phyloP scores from a whole-genome alignment of 1,140 invertebrate genomes.

The Thaumetopoea pityocampa region DNA sequence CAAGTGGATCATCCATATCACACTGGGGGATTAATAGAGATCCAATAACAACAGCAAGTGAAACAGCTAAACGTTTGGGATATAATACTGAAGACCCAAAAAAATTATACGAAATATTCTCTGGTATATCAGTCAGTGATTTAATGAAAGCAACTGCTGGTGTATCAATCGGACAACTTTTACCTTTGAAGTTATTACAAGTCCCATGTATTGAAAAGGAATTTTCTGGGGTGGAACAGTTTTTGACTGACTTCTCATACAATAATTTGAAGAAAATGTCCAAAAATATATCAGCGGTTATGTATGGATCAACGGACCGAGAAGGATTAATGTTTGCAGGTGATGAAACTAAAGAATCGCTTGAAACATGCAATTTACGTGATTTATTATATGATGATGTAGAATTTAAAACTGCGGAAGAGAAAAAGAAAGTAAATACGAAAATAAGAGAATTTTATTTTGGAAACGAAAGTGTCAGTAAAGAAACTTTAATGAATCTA shows the following conservation, averaged over 20 bases:
- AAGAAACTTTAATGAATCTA: slow-evolving; percentile 6
- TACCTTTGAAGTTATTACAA: slow-evolving; percentile 1
- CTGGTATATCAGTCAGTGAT: neutral
- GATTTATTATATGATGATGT: slow-evolving; percentile 6
- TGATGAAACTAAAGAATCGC: slow-evolving; percentile 2
- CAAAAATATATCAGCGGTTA: slow-evolving; percentile 10
- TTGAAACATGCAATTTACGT: neutral
- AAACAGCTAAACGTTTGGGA: slow-evolving; percentile 4
- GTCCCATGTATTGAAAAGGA: slow-evolving; percentile 6
- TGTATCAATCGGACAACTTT: neutral
- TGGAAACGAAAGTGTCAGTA: slow-evolving; percentile 3
- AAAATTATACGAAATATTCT: slow-evolving; percentile 8
- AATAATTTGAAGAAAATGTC: slow-evolving; percentile 5
- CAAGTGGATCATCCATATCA: slow-evolving; percentile 12
- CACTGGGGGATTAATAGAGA: neutral
- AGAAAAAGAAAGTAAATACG: neutral
- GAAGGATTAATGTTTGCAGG: slow-evolving; percentile 9
- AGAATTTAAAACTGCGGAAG: slow-evolving; percentile 3
- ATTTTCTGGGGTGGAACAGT: neutral
- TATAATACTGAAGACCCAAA: slow-evolving; percentile 1
- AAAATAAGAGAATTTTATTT: slow-evolving; percentile 15
- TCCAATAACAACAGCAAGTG: slow-evolving; percentile 2
- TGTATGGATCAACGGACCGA: slow-evolving; percentile 8
- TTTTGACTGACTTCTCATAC: slow-evolving; percentile 3
- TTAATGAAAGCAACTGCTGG: neutral